Base-by-base conservation (phyloP, 2,113 vertebrate genomes). In the Anguilla rostrata region DNA sequence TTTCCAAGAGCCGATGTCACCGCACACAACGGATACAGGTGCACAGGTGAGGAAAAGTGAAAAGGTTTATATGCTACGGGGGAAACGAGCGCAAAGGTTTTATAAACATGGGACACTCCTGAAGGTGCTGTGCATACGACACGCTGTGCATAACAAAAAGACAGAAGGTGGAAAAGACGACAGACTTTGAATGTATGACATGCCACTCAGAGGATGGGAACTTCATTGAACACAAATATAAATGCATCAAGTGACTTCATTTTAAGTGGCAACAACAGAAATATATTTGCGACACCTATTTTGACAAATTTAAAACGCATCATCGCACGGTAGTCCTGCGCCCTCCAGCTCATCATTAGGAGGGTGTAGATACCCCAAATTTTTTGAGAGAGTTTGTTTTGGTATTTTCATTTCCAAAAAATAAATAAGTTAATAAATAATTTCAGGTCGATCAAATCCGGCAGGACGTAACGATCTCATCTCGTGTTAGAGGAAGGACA, bases 381-480 rank as follows among this genome's bases (percentile, higher is more conserved):
- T 22, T 78, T 5, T 6, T 22, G 18, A 57, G 66, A 83, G n/a
- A 43, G 83, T 84, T 20, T 86, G 3, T 7, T 75, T 82, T 18
- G 39, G 26, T 9, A 49, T 84, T 40, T 83, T 3, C 82, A 66
- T 49, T 66, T 66, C 88, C 88, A 83, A 40, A 85, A 39, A 84
- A 92, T 89, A 89, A 87, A 92, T 91, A 90, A 90, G 90, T 82
- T 63, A 80, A 88, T 90, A 86, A 88, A 85, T 88, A 71, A 86
- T 85, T 86, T 78, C 82, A 39, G 83, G 80, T 78, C 14, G 29
- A 86, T n/a, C 40, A 60, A 79, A 43, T 83, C 22, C 22, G 80
- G 63, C 57, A 80, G 81, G 46, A 71, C 75, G 46, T 80, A 90
- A 91, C 90, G 90, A 90, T 90, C 71, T 82, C 84, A 83, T 91